Evolutionary conservation across 1,140 invertebrate genomes (phyloP).

Genomic region (fruit fly (Drosophila melanogaster)): DNA sequence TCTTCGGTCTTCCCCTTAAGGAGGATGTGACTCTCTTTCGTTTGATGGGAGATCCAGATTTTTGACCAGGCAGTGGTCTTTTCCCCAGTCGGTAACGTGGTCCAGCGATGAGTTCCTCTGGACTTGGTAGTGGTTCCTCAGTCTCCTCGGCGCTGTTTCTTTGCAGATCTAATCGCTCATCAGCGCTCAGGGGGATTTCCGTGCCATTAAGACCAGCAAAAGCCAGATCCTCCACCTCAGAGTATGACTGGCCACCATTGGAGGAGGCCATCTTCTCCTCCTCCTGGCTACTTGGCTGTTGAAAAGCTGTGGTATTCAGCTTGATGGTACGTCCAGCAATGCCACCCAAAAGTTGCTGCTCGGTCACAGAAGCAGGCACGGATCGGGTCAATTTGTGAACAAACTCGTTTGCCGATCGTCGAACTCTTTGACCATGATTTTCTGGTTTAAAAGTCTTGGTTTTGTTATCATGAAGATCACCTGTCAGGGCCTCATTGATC

Average conservation of each 20-base stretch:
- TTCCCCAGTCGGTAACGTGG: constrained; percentile 72
- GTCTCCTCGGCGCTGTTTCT: constrained; percentile 32
- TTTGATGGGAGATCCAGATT: constrained; percentile 51
- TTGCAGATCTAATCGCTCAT: constrained; percentile 48
- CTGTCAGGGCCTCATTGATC: constrained; percentile 72
- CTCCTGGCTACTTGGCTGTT: constrained; percentile 43
- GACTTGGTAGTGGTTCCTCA: constrained; percentile 70
- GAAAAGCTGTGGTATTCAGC: constrained; percentile 72
- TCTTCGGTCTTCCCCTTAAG: constrained; percentile 52
- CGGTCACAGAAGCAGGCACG: constrained; percentile 63
- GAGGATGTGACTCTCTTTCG: constrained; percentile 55
- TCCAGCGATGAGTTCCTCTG: constrained; percentile 77
- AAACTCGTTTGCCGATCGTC: constrained; percentile 65
- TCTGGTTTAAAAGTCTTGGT: not conserved
- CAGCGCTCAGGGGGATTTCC: constrained; percentile 39
- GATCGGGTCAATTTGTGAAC: constrained; percentile 76
- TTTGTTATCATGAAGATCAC: constrained; percentile 7
- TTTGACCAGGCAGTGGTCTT: constrained; percentile 38
- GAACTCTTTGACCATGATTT: constrained; percentile 31
- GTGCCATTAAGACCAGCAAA: constrained; percentile 79
- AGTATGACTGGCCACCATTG: constrained; percentile 45
- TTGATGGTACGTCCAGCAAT: constrained; percentile 64
- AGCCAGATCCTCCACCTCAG: constrained; percentile 72
- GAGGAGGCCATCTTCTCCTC: constrained; percentile 1
- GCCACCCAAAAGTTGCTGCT: constrained; percentile 63